Evolutionary conservation across 2,888 invertebrate genomes (phyloP).

Genomic region (Drosophila mimetica): DNA sequence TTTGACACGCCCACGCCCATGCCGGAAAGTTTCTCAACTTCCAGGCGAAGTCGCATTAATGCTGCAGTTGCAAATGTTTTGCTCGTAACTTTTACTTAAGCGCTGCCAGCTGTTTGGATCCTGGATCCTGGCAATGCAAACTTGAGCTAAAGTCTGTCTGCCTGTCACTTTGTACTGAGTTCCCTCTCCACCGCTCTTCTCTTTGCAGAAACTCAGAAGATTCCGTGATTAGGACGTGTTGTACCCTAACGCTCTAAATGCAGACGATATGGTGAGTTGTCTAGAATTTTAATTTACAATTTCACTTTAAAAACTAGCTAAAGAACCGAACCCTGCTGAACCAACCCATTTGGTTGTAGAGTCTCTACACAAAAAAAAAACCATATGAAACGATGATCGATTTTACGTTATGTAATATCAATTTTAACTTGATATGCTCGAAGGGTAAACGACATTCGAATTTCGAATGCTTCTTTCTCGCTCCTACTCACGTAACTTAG

Average conservation of each 20-base stretch:
- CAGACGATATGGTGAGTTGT: constrained; percentile 84
- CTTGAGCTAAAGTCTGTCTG: constrained; percentile 5
- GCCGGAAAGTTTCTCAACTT: constrained; percentile 47
- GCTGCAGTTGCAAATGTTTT: constrained; percentile 45
- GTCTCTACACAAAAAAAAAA: too few species aligned
- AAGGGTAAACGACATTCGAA: too few species aligned
- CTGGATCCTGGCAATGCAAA: constrained; percentile 18
- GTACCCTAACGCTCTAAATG: constrained; percentile 84
- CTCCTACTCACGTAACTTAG: too few species aligned
- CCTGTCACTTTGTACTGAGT: constrained; percentile 18
- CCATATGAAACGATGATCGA: too few species aligned
- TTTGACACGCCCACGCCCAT: constrained; percentile 41
- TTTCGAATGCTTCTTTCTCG: too few species aligned
- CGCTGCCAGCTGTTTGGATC: constrained; percentile 25
- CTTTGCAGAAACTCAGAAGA: constrained; percentile 81
- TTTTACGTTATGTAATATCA: too few species aligned
- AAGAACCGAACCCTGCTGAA: too few species aligned
- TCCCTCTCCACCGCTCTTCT: constrained; percentile 24
- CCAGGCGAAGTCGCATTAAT: constrained; percentile 45
- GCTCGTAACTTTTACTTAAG: constrained; percentile 32
- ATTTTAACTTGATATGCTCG: too few species aligned
- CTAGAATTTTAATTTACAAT: not conserved
- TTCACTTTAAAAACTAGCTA: not conserved
- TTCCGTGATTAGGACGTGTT: constrained; percentile 84
- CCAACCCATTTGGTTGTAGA: too few species aligned